Evolutionary conservation across 2,797 vertebrate genomes (phyloP).

Genomic region (Alca torda): DNA sequence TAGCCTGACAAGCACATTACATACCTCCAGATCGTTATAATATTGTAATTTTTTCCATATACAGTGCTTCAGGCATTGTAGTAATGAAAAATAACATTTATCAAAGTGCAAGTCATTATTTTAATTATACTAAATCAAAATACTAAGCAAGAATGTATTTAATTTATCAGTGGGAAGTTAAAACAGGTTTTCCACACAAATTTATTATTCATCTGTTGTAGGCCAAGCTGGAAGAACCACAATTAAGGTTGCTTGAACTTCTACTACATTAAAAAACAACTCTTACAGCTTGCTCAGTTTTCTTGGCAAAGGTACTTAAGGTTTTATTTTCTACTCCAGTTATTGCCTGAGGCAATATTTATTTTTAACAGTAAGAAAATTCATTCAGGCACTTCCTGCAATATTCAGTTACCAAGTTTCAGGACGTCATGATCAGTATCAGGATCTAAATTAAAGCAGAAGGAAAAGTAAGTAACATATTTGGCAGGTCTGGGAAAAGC

Average conservation of each 20-base stretch:
- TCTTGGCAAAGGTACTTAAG: conserved; percentile 7
- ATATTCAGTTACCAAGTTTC: neutral
- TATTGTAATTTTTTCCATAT: conserved; percentile 10
- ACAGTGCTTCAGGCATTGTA: conserved; percentile 2
- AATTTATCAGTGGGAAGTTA: conserved; percentile 37
- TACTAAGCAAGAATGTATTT: conserved; percentile 33
- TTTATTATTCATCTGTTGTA: conserved; percentile 13
- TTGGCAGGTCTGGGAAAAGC: neutral
- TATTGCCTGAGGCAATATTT: conserved; percentile 11
- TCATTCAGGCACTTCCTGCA: neutral
- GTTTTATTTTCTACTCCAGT: conserved; percentile 10
- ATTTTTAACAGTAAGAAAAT: conserved; percentile 45
- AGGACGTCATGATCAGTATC: neutral
- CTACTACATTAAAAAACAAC: neutral
- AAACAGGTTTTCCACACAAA: conserved; percentile 26
- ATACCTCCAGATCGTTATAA: neutral
- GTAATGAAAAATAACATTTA: conserved; percentile 47
- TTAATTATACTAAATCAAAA: conserved; percentile 49
- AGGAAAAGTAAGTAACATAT: neutral
- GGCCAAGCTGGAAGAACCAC: conserved; percentile 22
- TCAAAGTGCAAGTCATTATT: conserved; percentile 23
- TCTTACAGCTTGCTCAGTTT: neutral
- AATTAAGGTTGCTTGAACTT: conserved; percentile 2
- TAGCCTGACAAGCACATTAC: neutral
- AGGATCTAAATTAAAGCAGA: neutral